Base-by-base conservation (phyloP, 2,113 vertebrate species). In the Madoqua kirkii region DNA sequence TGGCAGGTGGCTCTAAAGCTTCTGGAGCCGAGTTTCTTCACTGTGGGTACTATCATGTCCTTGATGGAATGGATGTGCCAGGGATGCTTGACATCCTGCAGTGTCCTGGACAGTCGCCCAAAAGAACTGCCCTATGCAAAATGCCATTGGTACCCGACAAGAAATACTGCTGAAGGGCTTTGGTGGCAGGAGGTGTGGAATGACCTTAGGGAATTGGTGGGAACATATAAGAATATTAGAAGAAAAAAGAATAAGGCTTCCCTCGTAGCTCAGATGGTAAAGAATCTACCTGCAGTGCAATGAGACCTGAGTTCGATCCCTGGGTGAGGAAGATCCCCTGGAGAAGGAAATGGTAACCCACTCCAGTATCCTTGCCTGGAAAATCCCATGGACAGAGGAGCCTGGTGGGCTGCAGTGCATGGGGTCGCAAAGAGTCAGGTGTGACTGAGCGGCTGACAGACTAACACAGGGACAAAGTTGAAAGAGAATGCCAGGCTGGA, bases 91-190 rank as follows among this genome's bases (percentile, higher is more conserved):
- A 29, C 25, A 29, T 57, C 52, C 57, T 95, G 14, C 43, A 15
- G 21, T 16, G 31, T 78, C 5, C 14, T 23, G 31, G 40, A 29
- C 8, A n/a, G 17, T 31, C 1, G 5, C 4, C 3, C 2, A 4
- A 40, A 17, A 89, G 55, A 89, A 25, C 78, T 92, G 52, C 17
- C 50, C 19, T 3, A 6, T 67, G 45, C 82, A 84, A 3, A 91
- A 55, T 62, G 31, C n/a, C 74, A 17, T 25, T 45, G 87, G 33
- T 54, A 33, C 12, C 10, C 5, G 11, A 29, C 19, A 11, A 86
- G 48, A 64, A 83, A 21, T 13, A 31, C 2, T 43, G 10, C 59
- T 6, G 1, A 36, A 94, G 79, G 87, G 36, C 88, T 36, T 64
- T 64, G 76, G 57, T 1, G 33, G 25, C 7, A 16, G 21, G 84